Evolutionary conservation across 2,113 vertebrate species (phyloP).

Genomic region (Mustelus asterias): DNA sequence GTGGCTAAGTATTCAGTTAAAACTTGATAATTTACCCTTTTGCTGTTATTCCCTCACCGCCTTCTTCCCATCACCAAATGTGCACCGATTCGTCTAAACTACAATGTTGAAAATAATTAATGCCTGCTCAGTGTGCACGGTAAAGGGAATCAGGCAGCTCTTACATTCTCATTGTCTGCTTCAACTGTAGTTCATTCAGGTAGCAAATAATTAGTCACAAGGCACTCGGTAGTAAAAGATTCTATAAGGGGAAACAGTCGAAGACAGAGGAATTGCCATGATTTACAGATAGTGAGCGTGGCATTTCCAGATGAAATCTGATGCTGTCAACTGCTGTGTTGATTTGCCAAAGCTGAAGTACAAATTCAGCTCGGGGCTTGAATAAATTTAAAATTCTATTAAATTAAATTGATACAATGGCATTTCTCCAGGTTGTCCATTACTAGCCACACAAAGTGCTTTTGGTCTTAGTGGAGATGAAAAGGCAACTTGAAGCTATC

Average conservation of each 20-base stretch:
- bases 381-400: constrained; percentile 31
- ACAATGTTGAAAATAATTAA: neutral
- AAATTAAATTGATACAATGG: neutral
- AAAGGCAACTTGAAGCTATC: constrained; percentile 15
- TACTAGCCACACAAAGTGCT: neutral
- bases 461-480: neutral
- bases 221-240: neutral
- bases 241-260: neutral
- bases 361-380: constrained; percentile 5
- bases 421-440: constrained; percentile 16
- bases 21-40: neutral
- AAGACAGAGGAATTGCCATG: neutral
- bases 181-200: constrained; percentile 11
- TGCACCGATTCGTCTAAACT: neutral
- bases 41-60: neutral
- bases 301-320: constrained; percentile 17
- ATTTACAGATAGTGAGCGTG: neutral
- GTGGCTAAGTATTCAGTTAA: neutral
- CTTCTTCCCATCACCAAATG: neutral
- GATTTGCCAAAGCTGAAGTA: neutral
- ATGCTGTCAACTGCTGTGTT: neutral
- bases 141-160: neutral
- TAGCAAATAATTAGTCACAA: constrained; percentile 11
- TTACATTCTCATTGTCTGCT: neutral
- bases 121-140: neutral